Percentiles rank a stretch among this genome's conserved stretches.
phyloP scores from a whole-genome alignment of 1,140 invertebrate genomes.

The Druon quercuslanigerum region DNA sequence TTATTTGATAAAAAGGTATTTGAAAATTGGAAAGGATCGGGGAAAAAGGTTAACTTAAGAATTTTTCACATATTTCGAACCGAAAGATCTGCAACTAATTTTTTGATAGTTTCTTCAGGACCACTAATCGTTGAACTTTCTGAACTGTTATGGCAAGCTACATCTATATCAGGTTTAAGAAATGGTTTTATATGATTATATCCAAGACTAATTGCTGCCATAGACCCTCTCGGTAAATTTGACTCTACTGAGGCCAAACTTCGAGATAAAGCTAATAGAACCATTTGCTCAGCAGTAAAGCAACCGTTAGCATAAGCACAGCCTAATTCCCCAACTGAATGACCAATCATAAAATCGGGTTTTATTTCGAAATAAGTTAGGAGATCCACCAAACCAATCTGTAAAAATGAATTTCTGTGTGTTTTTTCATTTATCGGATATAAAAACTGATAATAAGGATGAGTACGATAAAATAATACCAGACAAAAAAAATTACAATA shows the following conservation, averaged over 20 bases:
- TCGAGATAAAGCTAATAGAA: no score
- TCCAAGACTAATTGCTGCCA: conserved; percentile 76
- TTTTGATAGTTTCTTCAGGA: conserved; percentile 81
- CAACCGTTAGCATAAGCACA: no score
- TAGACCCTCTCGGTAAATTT: conserved; percentile 71
- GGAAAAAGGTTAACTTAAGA: no score
- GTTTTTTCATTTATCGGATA: no score
- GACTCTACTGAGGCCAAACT: conserved; percentile 66
- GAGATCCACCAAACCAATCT: no score
- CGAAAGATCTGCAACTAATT: conserved; percentile 83
- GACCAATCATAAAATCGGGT: no score
- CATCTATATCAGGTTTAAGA: conserved; percentile 83
- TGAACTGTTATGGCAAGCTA: conserved; percentile 90
- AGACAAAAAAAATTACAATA: no score
- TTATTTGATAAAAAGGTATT: neutral
- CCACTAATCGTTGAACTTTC: conserved; percentile 93
- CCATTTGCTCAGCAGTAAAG: no score
- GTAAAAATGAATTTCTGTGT: no score
- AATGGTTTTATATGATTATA: conserved; percentile 75
- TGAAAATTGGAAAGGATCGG: no score
- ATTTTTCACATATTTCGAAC: conserved; percentile 23
- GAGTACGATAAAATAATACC: neutral
- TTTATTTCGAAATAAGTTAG: no score
- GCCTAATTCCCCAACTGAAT: no score
- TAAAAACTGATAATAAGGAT: neutral